Base-by-base conservation (phyloP, 1,140 invertebrate genomes). In the Drosophila ohnishii region DNA sequence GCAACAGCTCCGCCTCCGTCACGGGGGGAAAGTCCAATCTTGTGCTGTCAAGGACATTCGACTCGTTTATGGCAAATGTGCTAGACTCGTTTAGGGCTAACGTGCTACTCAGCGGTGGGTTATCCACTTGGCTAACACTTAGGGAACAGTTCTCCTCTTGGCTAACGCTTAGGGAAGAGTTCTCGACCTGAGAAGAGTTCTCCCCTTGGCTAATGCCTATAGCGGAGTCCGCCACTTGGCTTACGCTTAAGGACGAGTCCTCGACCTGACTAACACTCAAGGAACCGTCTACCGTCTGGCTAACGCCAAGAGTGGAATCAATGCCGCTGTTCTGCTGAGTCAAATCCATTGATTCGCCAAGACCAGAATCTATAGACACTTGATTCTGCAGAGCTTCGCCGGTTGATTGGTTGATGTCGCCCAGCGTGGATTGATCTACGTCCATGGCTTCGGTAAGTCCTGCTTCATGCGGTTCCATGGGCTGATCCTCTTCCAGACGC, bases 31-130 rank as follows among this genome's bases (percentile, higher is more conserved):
- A 16, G 34, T 72, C 58, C 11, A 76, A 11, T 16, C 34, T 28
- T 1, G 60, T 74, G 28, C 73, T 72, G 3, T 85, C 55, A 10
- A 81, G 42, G 10, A 73, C 34, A 16, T 67, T 81, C 1, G 79
- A 76, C 9, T 83, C 60, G 47, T 83, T 79, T n/a, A 51, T 47
- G 6, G 16, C 32, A 8, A 77, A 16, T 6, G 78, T 76, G n/a
- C 73, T 81, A 2, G 78, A 69, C 11, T 82, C 78, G 39, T 83
- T 79, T 11, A 51, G 13, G 4, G 16, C 37, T 6, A 77, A 22
- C 3, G 78, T 83, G 19, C 82, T 85, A 44, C 78, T 70, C 2
- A 84, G 42, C 5, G 39, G 34, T 7, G 51, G 51, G 14, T 73
- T 34, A 5, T 75, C 73, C 30, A 58, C 14, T 35, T 51, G 61